Base-by-base conservation (phyloP, 1,140 invertebrate species). In the Drosophila sulfurigaster region DNA sequence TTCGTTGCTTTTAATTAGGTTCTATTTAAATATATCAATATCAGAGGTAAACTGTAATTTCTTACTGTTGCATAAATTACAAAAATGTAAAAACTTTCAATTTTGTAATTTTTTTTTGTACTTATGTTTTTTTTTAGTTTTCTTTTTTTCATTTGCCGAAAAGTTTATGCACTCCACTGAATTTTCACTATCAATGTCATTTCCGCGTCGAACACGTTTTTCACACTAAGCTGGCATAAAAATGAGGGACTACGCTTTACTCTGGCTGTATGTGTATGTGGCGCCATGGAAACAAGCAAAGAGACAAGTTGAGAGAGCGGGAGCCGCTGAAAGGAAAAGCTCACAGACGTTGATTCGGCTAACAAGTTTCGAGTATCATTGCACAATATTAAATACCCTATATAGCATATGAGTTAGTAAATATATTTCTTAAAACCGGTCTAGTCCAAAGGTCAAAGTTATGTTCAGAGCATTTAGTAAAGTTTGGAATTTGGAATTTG, bases 141-240 rank as follows among this genome's bases (percentile, higher is more conserved):
- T 58, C 45, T 48, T 43, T 68, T 46, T 57, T 52, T 52, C 11
- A n/a, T 38, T 60, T 51, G 25, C 15, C 46, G 28, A 45, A 45
- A 58, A 64, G 25, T 60, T 68, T 51, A 68, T 66, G 67, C 56
- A 58, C 72, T 74, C 48, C 41, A 65, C 54, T 71, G 48, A 75
- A 78, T 83, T 88, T 87, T 87, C 85, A 88, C 83, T 88, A 88
- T 87, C 83, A 87, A 87, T 87, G 83, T 80, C 83, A 88, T 81
- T 87, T 88, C 83, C 85, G 80, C 83, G 76, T 79, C 52, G 80
- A 89, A 83, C 83, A 88, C 83, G 83, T 87, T 87, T 87, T 88
- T 71, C 67, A 75, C 80, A 83, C 77, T 87, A 83, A 86, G 82
- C 75, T 73, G 48, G 6, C 54, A 54, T 68, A 72, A 82, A 69